phyloP scores from a whole-genome alignment of 2,113 vertebrate genomes.

The Callaeas wilsoni region DNA sequence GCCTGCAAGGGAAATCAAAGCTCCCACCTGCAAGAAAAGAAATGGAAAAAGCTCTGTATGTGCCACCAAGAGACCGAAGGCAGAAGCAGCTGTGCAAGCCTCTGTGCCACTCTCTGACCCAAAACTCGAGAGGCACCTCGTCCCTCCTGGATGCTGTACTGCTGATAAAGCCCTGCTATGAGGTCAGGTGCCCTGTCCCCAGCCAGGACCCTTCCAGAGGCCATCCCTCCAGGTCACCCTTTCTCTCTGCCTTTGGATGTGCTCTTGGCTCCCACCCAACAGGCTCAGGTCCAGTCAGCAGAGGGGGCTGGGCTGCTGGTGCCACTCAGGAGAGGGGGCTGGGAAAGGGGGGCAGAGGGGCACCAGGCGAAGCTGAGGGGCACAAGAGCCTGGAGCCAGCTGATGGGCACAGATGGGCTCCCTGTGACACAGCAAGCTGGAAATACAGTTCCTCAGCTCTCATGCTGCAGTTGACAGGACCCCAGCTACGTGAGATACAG shows the following conservation, averaged over 20 bases:
- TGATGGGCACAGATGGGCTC: not conserved
- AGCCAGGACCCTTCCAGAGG: not conserved
- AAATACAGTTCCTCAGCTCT: not conserved
- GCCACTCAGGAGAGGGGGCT: not conserved
- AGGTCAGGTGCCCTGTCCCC: fast-evolving
- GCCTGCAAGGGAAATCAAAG: conserved; percentile 1
- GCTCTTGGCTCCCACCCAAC: not conserved
- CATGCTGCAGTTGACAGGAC: fast-evolving
- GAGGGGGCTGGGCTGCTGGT: not conserved
- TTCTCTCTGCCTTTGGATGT: not conserved
- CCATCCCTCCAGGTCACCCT: not conserved
- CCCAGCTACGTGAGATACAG: not conserved
- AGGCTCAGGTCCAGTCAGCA: fast-evolving
- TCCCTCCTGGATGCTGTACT: fast-evolving
- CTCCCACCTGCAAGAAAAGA: conserved; percentile 23
- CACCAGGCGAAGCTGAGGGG: not conserved
- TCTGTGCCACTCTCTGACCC: not conserved
- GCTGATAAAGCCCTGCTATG: not conserved
- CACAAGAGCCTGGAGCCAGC: not conserved
- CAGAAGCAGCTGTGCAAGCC: not conserved
- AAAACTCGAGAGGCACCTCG: not conserved
- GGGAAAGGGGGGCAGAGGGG: not conserved
- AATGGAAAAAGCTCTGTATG: not conserved
- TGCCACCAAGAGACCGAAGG: not conserved
- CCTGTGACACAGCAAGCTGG: not conserved